Evolutionary conservation across 2,797 vertebrate genomes (phyloP).

Genomic region (Chanos chanos): DNA sequence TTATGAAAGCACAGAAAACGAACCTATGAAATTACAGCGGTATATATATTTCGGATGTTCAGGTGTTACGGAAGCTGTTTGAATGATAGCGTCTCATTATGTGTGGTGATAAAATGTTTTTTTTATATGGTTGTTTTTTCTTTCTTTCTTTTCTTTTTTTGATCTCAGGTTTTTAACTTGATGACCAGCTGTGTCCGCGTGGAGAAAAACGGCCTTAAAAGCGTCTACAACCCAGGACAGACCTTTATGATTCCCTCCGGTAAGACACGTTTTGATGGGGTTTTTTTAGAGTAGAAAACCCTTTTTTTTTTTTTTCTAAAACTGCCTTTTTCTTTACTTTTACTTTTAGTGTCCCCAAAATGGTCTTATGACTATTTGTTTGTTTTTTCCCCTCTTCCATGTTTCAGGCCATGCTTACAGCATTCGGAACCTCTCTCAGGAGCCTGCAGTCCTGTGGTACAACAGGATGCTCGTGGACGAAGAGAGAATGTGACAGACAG

Average conservation of each 20-base stretch:
- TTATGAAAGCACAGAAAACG: no score
- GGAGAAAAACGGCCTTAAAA: slow-evolving; percentile 47
- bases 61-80: no score
- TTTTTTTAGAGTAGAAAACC: background rate
- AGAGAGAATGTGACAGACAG: slow-evolving; percentile 11
- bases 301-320: background rate
- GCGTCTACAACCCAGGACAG: slow-evolving; percentile 54
- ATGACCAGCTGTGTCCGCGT: slow-evolving; percentile 65
- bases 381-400: no score
- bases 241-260: slow-evolving; percentile 66
- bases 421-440: slow-evolving; percentile 60
- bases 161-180: slow-evolving; percentile 67
- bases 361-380: background rate
- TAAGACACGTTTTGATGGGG: slow-evolving; percentile 45
- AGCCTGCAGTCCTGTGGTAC: slow-evolving; percentile 68
- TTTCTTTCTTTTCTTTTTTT: background rate
- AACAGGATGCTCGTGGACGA: slow-evolving; percentile 55
- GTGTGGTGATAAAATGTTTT: background rate
- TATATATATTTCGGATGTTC: no score
- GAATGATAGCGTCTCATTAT: no score
- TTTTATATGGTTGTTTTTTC: background rate
- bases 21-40: no score
- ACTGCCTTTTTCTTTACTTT: background rate
- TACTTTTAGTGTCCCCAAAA: background rate
- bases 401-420: slow-evolving; percentile 66